These are phyloP conservation scores for Acronicta psi DNA, from an alignment of 2,888 invertebrate genomes.

Conservation along the genomic window DNA sequence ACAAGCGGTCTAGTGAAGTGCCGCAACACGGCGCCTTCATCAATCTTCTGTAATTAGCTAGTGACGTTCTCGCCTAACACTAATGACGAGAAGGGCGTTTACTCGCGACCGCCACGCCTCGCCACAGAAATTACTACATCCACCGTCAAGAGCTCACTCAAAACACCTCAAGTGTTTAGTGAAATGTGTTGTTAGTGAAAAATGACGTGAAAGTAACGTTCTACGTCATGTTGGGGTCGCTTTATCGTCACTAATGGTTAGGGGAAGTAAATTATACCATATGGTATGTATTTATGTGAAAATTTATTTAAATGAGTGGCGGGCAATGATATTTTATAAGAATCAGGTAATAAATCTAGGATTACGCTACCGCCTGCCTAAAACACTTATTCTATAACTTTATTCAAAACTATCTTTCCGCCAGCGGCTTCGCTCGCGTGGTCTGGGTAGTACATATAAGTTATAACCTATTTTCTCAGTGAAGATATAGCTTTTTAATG, in stretches of 20 bases:
- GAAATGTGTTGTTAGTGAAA: slow-evolving; percentile 44
- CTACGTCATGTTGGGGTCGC: slow-evolving; percentile 21
- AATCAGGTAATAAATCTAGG: neutral
- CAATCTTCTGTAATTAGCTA: slow-evolving; percentile 84
- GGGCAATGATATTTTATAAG: neutral
- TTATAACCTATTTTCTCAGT: too few relatives aligned
- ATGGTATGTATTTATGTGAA: neutral
- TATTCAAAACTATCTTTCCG: too few relatives aligned
- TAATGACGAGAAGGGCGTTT: slow-evolving; percentile 75
- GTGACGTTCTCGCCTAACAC: slow-evolving; percentile 74
- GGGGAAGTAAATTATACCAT: slow-evolving; percentile 5
- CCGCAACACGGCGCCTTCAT: slow-evolving; percentile 71
- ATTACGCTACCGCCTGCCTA: too few relatives aligned
- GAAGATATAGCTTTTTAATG: too few relatives aligned
- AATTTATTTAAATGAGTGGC: neutral
- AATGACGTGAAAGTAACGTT: slow-evolving; percentile 42
- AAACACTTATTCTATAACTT: too few relatives aligned
- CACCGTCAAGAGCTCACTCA: slow-evolving; percentile 44
- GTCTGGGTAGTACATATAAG: too few relatives aligned
- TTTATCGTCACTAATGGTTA: slow-evolving; percentile 25
- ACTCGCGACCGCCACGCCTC: slow-evolving; percentile 59
- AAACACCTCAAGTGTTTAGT: slow-evolving; percentile 51
- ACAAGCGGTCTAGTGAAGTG: slow-evolving; percentile 61
- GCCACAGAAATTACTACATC: slow-evolving; percentile 65
- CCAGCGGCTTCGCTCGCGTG: too few relatives aligned